Conservation (phyloP, 2,113 vertebrate species). For the Calyptommatus sinebrachiatus region DNA sequence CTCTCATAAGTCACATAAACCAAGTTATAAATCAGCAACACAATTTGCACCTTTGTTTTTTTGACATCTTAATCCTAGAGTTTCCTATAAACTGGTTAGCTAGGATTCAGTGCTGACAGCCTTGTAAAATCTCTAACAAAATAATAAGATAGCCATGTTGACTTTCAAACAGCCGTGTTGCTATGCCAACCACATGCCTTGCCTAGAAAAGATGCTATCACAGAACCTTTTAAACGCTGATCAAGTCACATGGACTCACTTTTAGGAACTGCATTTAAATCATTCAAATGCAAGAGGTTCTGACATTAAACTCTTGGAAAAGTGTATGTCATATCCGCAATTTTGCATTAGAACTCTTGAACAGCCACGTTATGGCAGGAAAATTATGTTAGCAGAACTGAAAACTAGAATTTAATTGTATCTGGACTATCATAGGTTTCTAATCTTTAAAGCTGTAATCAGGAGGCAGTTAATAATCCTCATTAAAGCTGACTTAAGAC, state of each 20-base stretch:
- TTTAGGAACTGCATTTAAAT: neutral
- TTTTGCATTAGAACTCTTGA: too few relatives aligned
- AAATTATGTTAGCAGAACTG: neutral
- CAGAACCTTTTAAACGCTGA: neutral
- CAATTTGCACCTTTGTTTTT: slow-evolving; percentile 26
- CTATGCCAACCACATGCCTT: slow-evolving; percentile 48
- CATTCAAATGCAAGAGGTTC: too few relatives aligned
- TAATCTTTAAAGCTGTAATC: neutral
- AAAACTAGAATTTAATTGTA: neutral
- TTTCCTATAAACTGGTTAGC: slow-evolving; percentile 37
- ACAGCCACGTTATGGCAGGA: too few relatives aligned
- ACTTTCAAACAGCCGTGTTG: slow-evolving; percentile 52
- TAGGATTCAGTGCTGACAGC: slow-evolving; percentile 38
- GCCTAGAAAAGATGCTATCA: slow-evolving; percentile 47
- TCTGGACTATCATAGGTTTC: too few relatives aligned
- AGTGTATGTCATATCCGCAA: too few relatives aligned
- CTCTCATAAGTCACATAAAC: neutral
- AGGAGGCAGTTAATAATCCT: too few relatives aligned
- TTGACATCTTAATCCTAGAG: slow-evolving; percentile 30
- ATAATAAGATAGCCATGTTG: slow-evolving; percentile 49
- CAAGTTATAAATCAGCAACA: slow-evolving; percentile 6
- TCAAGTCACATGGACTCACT: neutral
- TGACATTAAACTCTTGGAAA: too few relatives aligned
- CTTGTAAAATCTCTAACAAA: slow-evolving; percentile 52
- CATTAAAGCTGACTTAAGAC: too few relatives aligned